phyloP scores from a whole-genome alignment of 2,888 invertebrate species.

The Pristionchus mayeri region DNA sequence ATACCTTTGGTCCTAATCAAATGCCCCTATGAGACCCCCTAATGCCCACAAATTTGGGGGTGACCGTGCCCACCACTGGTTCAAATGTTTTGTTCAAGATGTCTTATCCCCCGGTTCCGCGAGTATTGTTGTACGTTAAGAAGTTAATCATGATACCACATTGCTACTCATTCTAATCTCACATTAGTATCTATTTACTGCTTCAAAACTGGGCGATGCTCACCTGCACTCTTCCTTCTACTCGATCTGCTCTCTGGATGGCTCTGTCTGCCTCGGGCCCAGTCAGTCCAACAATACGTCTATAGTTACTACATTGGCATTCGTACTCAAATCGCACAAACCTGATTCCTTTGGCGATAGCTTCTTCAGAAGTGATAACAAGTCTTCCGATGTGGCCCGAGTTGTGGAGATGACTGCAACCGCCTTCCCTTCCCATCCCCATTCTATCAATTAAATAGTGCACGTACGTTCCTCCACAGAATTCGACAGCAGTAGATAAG shows the following conservation, averaged over 20 bases:
- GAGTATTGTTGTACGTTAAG: too few relatives aligned
- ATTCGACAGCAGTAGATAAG: conserved; percentile 92
- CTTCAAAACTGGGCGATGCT: background rate
- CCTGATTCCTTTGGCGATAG: conserved; percentile 97
- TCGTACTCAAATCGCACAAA: background rate
- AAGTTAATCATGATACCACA: too few relatives aligned
- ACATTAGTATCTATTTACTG: too few relatives aligned
- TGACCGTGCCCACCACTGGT: too few relatives aligned
- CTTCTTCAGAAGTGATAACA: conserved; percentile 96
- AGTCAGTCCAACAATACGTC: conserved; percentile 93
- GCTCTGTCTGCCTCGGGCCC: conserved; percentile 80
- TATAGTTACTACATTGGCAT: conserved; percentile 78
- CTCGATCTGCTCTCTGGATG: conserved; percentile 68
- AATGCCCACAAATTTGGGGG: too few relatives aligned
- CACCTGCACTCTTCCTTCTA: conserved; percentile 61
- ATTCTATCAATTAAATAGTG: background rate
- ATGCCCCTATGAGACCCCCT: too few relatives aligned
- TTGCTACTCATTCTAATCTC: too few relatives aligned
- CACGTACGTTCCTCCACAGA: conserved; percentile 93
- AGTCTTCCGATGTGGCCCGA: conserved; percentile 92
- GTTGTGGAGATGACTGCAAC: conserved; percentile 72
- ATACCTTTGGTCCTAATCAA: too few relatives aligned
- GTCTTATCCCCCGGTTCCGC: too few relatives aligned
- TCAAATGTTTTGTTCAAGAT: too few relatives aligned
- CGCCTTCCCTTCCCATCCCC: background rate